Percentiles rank a stretch among this genome's conserved stretches.
Evolutionary conservation across 2,113 vertebrate genomes (phyloP).

Genomic region (Heptranchias perlo): DNA sequence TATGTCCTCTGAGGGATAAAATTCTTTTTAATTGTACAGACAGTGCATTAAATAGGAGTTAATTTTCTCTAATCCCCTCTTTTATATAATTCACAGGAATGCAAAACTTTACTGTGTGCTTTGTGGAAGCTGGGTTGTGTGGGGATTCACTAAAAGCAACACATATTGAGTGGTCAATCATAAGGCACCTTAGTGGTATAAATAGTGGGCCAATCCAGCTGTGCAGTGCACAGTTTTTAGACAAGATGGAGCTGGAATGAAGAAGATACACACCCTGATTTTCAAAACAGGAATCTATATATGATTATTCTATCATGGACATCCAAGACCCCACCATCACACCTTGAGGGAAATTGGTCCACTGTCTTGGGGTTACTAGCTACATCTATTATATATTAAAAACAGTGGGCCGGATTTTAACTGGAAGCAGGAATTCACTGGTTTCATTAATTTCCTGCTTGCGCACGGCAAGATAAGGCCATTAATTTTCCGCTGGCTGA

Average conservation of each 20-base stretch:
- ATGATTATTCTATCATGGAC: too few relatives aligned
- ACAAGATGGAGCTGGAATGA: background rate
- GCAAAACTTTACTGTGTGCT: background rate
- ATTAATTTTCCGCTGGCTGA: background rate
- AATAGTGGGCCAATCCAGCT: background rate
- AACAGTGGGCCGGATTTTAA: too few relatives aligned
- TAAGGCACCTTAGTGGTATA: background rate
- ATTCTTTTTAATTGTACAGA: background rate
- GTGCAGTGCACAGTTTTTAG: background rate
- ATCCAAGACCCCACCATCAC: too few relatives aligned
- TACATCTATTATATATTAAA: background rate
- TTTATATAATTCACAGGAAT: background rate
- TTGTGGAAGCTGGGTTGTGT: background rate
- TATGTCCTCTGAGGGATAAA: background rate
- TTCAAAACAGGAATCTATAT: too few relatives aligned
- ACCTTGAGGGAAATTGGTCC: too few relatives aligned
- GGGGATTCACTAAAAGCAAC: background rate
- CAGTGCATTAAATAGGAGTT: background rate
- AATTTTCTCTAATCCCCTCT: background rate
- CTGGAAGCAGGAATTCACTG: too few relatives aligned
- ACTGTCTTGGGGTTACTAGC: too few relatives aligned
- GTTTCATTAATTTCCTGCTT: too few relatives aligned
- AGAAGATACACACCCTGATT: background rate
- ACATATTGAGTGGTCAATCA: background rate
- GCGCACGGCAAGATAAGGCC: too few relatives aligned